Evolutionary conservation across 1,140 invertebrate species (phyloP).

Genomic region (Phymorhynchus buccinoides): DNA sequence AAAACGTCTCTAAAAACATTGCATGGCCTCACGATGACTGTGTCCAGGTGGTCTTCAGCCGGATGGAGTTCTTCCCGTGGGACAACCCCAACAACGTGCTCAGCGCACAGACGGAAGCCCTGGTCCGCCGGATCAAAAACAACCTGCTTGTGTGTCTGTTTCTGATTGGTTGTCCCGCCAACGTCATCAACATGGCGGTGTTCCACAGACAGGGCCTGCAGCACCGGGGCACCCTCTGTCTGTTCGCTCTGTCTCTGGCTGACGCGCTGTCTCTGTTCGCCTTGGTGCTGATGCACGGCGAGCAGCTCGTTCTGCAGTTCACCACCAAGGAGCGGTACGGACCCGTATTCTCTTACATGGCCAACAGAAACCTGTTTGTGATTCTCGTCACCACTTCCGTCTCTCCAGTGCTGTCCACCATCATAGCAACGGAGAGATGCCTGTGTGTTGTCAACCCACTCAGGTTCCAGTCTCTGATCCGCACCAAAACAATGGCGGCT

Average conservation of each 20-base stretch:
- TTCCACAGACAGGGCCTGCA: neutral
- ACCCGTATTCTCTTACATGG: neutral
- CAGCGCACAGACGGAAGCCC: neutral
- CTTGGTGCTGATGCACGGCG: neutral
- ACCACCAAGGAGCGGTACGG: neutral
- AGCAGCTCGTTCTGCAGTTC: neutral
- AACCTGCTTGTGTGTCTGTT: neutral
- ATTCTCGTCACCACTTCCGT: neutral
- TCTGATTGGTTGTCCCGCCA: neutral
- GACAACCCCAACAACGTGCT: neutral
- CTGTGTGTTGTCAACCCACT: neutral
- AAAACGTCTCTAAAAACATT: neutral
- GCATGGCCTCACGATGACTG: neutral
- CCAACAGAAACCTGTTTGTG: neutral
- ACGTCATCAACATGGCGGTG: neutral
- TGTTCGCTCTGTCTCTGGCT: neutral
- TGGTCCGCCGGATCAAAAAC: neutral
- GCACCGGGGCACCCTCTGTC: neutral
- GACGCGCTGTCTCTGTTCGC: neutral
- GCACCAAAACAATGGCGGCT: neutral
- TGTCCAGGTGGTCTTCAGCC: neutral
- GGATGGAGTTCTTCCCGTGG: neutral
- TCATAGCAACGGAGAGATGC: constrained; percentile 11
- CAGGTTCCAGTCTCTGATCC: neutral
- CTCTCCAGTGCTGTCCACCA: neutral